Base-by-base conservation (phyloP, 2,797 vertebrate genomes). In the Taeniopygia guttata region DNA sequence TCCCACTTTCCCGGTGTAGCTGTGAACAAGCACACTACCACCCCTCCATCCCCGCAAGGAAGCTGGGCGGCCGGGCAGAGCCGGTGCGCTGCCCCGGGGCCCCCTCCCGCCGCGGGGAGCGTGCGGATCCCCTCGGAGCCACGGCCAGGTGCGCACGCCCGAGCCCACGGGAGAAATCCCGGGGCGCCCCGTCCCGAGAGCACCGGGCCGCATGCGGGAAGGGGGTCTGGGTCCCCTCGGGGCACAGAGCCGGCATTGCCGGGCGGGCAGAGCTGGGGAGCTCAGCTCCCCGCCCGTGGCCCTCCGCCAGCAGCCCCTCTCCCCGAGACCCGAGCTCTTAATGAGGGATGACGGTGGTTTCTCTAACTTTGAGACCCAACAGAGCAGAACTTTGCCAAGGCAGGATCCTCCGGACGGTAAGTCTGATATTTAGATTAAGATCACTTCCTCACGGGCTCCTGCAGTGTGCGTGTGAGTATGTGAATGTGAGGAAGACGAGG, bases 361-460 rank as follows among this genome's bases (percentile, higher is more conserved):
- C 89, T 73, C 22, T 72, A 87, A 82, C 62, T 89, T 76, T 72
- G 91, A 48, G 52, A 79, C 16, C 59, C 46, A n/a, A 40, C 30
- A 80, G 66, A 69, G 62, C 91, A 84, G 87, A 96, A 96, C 81
- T 94, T 94, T 93, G 27, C 23, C 74, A 5, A 84, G 81, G 63
- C 70, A 36, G 70, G 55, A 90, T 63, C 27, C 83, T 88, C 38
- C 51, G 36, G 73, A 34, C 36, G 94, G 95, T 95, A 59, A 96
- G 93, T 94, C 88, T 42, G 76, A 73, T 88, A 76, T 73, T 90
- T 59, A 87, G 90, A 59, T 69, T 85, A 73, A 94, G 80, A 69
- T 59, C 68, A 38, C 68, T 76, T 79, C 76, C 69, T 73, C 85
- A 56, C 13, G 69, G 70, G 63, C 49, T 90, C 82, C 38, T 40